Conservation (phyloP, 2,113 vertebrate species). For the Anarhynchus alexandrinus region DNA sequence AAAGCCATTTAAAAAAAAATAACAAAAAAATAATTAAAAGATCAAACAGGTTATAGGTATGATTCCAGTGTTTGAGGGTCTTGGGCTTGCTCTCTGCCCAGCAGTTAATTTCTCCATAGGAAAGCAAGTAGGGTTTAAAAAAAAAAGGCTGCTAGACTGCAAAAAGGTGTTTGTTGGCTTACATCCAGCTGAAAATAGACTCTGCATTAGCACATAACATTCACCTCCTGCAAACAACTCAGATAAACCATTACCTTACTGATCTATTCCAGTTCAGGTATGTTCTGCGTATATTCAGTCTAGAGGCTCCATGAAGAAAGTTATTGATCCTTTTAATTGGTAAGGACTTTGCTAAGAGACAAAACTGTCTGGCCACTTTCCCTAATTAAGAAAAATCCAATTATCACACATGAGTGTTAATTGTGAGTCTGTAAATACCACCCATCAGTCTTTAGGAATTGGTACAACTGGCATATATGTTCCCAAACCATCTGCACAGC, state of each 20-base stretch:
- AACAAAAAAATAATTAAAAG: too few relatives aligned
- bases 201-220: background rate
- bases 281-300: background rate
- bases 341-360: background rate
- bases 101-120: background rate
- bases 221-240: background rate
- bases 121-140: background rate
- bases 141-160: background rate
- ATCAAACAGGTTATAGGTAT: background rate
- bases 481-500: conserved; percentile 42
- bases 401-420: background rate
- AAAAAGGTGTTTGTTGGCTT: background rate
- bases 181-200: background rate
- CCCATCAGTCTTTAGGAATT: conserved; percentile 35
- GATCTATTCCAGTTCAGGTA: background rate
- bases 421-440: conserved; percentile 31
- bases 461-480: background rate
- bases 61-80: background rate
- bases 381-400: conserved; percentile 59
- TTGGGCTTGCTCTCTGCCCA: background rate
- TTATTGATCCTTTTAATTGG: conserved; percentile 46
- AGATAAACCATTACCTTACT: background rate
- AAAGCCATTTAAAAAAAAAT: background rate
- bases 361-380: conserved; percentile 1
- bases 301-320: background rate